phyloP scores from a whole-genome alignment of 1,140 invertebrate species.

The Lucilia cuprina region DNA sequence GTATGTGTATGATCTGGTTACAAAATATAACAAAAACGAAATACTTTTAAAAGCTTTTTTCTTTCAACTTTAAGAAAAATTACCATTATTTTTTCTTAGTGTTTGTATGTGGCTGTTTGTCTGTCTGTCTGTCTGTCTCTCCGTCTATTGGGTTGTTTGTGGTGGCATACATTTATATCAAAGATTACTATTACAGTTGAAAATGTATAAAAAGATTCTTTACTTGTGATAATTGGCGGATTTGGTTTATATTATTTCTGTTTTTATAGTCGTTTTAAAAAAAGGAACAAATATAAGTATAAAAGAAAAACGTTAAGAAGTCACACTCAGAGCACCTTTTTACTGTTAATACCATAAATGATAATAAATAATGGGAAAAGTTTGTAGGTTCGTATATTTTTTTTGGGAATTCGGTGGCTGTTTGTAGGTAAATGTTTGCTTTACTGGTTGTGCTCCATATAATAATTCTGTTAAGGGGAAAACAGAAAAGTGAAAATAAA shows the following conservation, averaged over 20 bases:
- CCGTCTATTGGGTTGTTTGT: no score
- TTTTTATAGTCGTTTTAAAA: neutral
- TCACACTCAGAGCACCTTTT: neutral
- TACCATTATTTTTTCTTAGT: neutral
- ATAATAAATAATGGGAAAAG: neutral
- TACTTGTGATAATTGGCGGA: slow-evolving; percentile 1
- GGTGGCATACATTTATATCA: neutral
- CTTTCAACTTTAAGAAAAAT: neutral
- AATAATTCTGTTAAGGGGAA: neutral
- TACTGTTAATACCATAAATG: neutral
- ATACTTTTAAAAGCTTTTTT: neutral
- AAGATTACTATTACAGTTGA: neutral
- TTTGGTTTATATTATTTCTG: neutral
- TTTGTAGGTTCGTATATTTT: neutral
- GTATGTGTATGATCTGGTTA: neutral
- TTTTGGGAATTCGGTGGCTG: neutral
- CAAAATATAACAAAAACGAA: neutral
- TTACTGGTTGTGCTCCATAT: neutral
- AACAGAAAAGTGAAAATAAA: no score
- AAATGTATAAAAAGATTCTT: neutral
- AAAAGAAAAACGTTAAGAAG: neutral
- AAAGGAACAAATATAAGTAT: neutral
- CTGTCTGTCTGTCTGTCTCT: neutral
- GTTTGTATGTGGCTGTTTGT: neutral
- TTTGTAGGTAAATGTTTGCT: neutral